Percentiles rank a stretch among this genome's conserved stretches.
Evolutionary conservation across 2,797 vertebrate genomes (phyloP).

Genomic region (Allobates femoralis): DNA sequence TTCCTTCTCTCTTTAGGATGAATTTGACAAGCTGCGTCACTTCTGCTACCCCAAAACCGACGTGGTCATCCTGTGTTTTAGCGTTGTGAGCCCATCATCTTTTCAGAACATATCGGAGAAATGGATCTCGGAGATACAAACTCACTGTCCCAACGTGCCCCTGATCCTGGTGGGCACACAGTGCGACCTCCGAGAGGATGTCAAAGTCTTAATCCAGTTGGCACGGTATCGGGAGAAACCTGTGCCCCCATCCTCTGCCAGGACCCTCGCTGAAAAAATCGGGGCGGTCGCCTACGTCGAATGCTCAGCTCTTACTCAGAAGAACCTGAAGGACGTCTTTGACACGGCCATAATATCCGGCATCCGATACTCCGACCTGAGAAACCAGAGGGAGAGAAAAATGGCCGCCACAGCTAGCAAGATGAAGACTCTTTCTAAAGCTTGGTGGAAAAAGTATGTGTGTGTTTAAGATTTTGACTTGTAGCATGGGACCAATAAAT

Average conservation of each 20-base stretch:
- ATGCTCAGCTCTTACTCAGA: slow-evolving; percentile 87
- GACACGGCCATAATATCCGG: slow-evolving; percentile 83
- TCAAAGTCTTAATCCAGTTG: slow-evolving; percentile 86
- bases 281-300: slow-evolving; percentile 84
- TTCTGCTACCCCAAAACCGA: slow-evolving; percentile 86
- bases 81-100: slow-evolving; percentile 86
- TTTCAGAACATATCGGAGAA: slow-evolving; percentile 88
- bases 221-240: slow-evolving; percentile 79
- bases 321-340: slow-evolving; percentile 90
- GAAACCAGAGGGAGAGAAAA: slow-evolving; percentile 76
- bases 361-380: slow-evolving; percentile 76
- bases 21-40: slow-evolving; percentile 85
- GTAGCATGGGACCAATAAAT: not conserved
- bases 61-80: slow-evolving; percentile 86
- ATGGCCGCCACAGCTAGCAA: slow-evolving; percentile 81
- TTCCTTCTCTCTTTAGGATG: slow-evolving; percentile 74
- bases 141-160: slow-evolving; percentile 81
- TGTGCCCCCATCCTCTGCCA: slow-evolving; percentile 79
- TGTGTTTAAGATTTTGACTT: slow-evolving; percentile 69
- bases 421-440: slow-evolving; percentile 86
- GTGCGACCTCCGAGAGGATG: slow-evolving; percentile 86
- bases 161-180: slow-evolving; percentile 87
- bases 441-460: slow-evolving; percentile 89
- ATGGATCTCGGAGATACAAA: slow-evolving; percentile 84
- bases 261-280: slow-evolving; percentile 76